Evolutionary conservation across 2,113 vertebrate species (phyloP), one percentile per base, ranked within the genome.

Genomic region (Caranx ignobilis): DNA sequence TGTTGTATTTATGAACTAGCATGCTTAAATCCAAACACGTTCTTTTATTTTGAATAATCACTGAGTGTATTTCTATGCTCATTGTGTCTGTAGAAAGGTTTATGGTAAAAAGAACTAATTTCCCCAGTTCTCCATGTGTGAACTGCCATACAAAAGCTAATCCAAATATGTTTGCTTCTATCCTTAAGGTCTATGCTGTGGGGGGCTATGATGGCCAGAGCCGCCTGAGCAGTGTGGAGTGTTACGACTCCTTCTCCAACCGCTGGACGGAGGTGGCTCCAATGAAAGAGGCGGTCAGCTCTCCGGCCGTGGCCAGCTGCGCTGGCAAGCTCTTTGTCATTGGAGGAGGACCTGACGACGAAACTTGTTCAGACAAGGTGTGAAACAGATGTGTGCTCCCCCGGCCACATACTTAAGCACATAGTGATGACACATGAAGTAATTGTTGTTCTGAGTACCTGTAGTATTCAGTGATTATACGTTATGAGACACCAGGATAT

Each of bases 331-430:
- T 99, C 62, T 99, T 97, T 56, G 97, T 99, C 76, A 99, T 99
- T 0, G 98, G 98, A 31, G 98, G 98, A 73, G 97, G 97, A 50
- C 97, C 97, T 0, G 97, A 99, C 37, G 98, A 99, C 76, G 97
- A 98, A 88, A 99, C 96, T 0, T 99, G 98, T 83, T 98, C 98
- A 76, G 98, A 99, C 94, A 99, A 99, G 96, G 98, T 99, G 78
- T 57, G 94, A 76, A 81, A 75, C 8, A 16, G 57, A 82, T 73
- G 80, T 50, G 11, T 73, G 16, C 56, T 48, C n/a, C 13, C 8
- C 4, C 8, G 62, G 75, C 18, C 12, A 60, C 66, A 60, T n/a
- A 71, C 9, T 62, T 19, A 54, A 63, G 18, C 16, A 59, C 75
- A 75, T 43, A 56, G 52, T 70, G 57, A 77, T 62, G 73, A 77